phyloP scores from a whole-genome alignment of 2,888 invertebrate genomes.

The Octonoba sinensis region DNA sequence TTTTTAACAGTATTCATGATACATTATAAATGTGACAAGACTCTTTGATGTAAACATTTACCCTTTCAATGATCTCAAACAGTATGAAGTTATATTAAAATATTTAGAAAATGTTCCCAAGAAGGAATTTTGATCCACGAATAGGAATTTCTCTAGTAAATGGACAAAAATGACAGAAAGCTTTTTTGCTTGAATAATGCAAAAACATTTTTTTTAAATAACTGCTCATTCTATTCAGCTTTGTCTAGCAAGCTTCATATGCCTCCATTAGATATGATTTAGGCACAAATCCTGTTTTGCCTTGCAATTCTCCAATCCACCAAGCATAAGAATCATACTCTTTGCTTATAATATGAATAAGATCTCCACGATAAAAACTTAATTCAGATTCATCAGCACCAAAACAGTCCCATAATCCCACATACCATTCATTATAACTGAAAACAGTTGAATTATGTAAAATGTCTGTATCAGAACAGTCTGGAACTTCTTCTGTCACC shows the following conservation, averaged over 20 bases:
- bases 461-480: constrained; percentile 24
- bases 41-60: too few species aligned
- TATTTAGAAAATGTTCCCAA: too few species aligned
- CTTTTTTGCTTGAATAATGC: too few species aligned
- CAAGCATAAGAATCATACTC: constrained; percentile 60
- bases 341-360: constrained; percentile 61
- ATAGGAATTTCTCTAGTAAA: too few species aligned
- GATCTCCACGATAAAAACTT: constrained; percentile 56
- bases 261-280: constrained; percentile 65
- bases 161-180: too few species aligned
- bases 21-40: too few species aligned
- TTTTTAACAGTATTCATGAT: too few species aligned
- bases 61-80: too few species aligned
- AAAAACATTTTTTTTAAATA: too few species aligned
- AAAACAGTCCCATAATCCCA: constrained; percentile 61
- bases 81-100: too few species aligned
- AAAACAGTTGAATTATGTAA: constrained; percentile 24
- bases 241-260: constrained; percentile 44
- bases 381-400: constrained; percentile 49
- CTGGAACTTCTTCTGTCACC: not conserved
- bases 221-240: too few species aligned
- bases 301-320: constrained; percentile 62
- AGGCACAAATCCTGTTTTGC: constrained; percentile 61
- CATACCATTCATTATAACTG: constrained; percentile 60
- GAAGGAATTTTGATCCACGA: too few species aligned